Evolutionary conservation across 2,888 invertebrate genomes (phyloP).

Genomic region (Entomobrya proxima): DNA sequence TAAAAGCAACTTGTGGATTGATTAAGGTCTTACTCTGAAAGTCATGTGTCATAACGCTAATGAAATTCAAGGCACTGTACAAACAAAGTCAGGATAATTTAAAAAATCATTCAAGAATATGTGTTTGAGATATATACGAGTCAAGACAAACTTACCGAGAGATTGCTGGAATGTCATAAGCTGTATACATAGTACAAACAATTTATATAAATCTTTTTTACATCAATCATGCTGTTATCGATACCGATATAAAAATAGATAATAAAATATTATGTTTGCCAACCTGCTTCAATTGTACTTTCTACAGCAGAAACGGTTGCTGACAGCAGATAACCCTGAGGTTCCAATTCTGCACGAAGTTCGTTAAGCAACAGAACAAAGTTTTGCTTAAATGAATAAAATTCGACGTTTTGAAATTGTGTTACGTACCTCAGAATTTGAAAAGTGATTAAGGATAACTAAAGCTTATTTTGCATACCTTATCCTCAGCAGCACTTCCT

Average conservation of each 20-base stretch:
- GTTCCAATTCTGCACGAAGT: constrained; percentile 80
- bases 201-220: too few relatives aligned
- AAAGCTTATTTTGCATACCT: too few relatives aligned
- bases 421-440: too few relatives aligned
- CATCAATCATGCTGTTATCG: neutral
- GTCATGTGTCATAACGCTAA: too few relatives aligned
- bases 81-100: too few relatives aligned
- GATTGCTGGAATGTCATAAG: constrained; percentile 82
- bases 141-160: constrained; percentile 80
- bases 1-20: too few relatives aligned
- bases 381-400: constrained; percentile 77
- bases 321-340: constrained; percentile 79
- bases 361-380: constrained; percentile 81
- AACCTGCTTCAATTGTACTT: constrained; percentile 74
- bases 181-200: constrained; percentile 77
- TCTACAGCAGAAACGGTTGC: constrained; percentile 82
- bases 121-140: too few relatives aligned
- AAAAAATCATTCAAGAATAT: too few relatives aligned
- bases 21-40: too few relatives aligned
- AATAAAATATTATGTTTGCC: too few relatives aligned
- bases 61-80: too few relatives aligned
- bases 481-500: constrained; percentile 73
- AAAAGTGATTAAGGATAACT: too few relatives aligned
- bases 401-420: neutral
- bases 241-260: neutral